phyloP scores from a whole-genome alignment of 2,888 invertebrate genomes.

The Eupelmus urozonus region DNA sequence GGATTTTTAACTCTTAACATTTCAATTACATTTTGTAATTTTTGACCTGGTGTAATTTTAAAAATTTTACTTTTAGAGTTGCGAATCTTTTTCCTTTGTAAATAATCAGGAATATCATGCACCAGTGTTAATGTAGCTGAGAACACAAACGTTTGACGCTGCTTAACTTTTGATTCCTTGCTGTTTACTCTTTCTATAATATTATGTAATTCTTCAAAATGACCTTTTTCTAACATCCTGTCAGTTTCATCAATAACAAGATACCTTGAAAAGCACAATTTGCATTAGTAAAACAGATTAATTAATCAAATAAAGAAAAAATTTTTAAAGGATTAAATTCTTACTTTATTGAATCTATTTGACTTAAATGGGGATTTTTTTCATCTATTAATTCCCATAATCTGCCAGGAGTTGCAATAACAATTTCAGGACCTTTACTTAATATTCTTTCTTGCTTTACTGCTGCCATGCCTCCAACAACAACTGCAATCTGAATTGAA shows the following conservation, averaged over 20 bases:
- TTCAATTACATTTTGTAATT: constrained; percentile 87
- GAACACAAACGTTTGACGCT: constrained; percentile 96
- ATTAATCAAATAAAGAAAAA: constrained; percentile 8
- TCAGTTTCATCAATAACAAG: constrained; percentile 99
- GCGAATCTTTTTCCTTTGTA: constrained; percentile 80
- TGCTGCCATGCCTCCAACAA: constrained; percentile 96
- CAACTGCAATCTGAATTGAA: constrained; percentile 81
- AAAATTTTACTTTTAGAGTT: constrained; percentile 78
- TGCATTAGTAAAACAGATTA: no score
- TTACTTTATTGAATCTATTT: constrained; percentile 85
- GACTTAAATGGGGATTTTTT: constrained; percentile 87
- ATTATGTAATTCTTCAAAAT: constrained; percentile 93
- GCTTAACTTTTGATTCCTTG: constrained; percentile 80
- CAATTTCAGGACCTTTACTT: constrained; percentile 90
- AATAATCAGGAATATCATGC: constrained; percentile 89
- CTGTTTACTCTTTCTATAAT: constrained; percentile 89
- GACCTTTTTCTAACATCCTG: constrained; percentile 97
- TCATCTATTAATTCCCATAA: constrained; percentile 94
- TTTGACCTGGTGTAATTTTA: constrained; percentile 86
- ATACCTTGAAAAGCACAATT: constrained; percentile 82
- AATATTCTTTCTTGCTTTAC: constrained; percentile 96
- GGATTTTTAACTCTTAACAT: constrained; percentile 91
- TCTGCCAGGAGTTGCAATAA: constrained; percentile 98
- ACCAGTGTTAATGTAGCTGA: constrained; percentile 97
- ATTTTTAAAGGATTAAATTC: constrained; percentile 23